phyloP scores from a whole-genome alignment of 2,113 vertebrate genomes.

The Daubentonia madagascariensis region DNA sequence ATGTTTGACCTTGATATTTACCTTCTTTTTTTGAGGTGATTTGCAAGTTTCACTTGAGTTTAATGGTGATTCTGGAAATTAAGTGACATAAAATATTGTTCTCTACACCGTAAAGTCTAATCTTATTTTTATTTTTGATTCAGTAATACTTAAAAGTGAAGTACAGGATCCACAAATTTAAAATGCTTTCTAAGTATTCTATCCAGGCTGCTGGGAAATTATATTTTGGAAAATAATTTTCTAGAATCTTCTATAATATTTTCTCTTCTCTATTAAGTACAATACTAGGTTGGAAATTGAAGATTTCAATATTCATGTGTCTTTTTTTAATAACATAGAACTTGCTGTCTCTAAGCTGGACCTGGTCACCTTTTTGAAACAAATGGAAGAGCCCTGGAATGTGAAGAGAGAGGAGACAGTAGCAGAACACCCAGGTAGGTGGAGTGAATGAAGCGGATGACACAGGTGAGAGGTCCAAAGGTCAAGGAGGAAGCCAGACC shows the following conservation, averaged over 20 bases:
- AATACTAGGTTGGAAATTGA: neutral
- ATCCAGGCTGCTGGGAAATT: neutral
- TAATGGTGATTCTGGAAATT: neutral
- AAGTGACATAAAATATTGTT: neutral
- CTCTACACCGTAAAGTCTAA: neutral
- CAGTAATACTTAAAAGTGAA: neutral
- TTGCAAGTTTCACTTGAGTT: neutral
- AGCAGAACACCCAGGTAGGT: no score
- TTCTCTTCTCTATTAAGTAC: neutral
- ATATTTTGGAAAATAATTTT: neutral
- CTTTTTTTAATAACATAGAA: neutral
- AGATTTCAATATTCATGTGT: neutral
- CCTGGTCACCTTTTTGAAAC: neutral
- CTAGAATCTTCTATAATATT: no score
- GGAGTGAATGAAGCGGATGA: neutral
- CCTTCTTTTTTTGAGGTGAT: neutral
- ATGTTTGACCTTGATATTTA: neutral
- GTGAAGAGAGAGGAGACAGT: neutral
- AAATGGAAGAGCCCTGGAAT: neutral
- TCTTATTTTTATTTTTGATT: neutral
- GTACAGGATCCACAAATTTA: neutral
- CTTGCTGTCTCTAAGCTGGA: neutral
- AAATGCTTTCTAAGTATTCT: neutral
- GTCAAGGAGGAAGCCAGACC: neutral
- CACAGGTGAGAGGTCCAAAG: neutral